A percentile compares a stretch with the other conserved stretches of the same genome.
These are phyloP conservation scores for Zosterops lateralis DNA, from an alignment of 2,113 vertebrate genomes.

Conservation along the genomic window DNA sequence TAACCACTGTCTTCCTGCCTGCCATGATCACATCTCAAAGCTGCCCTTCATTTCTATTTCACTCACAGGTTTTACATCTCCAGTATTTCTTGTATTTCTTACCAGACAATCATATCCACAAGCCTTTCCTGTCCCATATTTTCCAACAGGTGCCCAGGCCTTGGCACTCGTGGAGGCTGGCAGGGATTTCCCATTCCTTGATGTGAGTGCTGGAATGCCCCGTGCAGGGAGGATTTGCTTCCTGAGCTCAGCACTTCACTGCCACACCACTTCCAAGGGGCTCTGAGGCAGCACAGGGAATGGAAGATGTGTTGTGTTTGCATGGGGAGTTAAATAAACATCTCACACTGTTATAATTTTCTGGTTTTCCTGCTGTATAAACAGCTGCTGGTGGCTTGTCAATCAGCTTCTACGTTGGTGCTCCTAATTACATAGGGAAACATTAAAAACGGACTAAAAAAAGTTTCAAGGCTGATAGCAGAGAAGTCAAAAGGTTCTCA, in stretches of 20 bases:
- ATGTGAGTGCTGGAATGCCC: background rate
- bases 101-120: no score
- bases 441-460: conserved; percentile 6
- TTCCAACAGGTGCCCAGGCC: background rate
- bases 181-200: background rate
- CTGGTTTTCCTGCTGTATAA: background rate
- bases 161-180: background rate
- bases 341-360: background rate
- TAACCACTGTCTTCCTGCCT: no score
- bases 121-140: no score
- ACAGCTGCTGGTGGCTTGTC: background rate
- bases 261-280: accelerated
- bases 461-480: background rate
- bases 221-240: background rate
- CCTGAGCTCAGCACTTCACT: background rate
- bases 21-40: no score
- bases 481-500: background rate
- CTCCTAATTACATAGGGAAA: conserved; percentile 16
- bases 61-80: no score
- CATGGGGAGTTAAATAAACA: background rate
- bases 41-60: no score
- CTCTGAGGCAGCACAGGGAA: background rate
- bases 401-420: background rate
- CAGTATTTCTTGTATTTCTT: no score
- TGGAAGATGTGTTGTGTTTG: background rate